These are phyloP conservation scores for Colistium nudipinnis DNA, from an alignment of 2,113 vertebrate species.

Conservation along the genomic window DNA sequence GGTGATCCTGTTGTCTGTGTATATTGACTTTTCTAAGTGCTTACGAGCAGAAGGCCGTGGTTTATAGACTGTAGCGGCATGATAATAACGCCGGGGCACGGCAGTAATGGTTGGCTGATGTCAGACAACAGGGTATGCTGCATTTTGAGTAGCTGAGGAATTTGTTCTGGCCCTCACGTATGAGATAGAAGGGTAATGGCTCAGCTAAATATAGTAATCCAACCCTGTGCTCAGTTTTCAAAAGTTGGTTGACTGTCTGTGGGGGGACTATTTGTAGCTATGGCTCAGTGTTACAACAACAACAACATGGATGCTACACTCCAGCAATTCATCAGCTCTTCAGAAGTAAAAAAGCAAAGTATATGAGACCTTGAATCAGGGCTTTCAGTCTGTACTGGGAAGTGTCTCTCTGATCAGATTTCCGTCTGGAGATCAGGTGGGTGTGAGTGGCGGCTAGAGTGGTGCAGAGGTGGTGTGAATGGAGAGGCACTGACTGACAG, in stretches of 20 bases:
- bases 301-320: neutral
- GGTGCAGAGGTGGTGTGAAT: too few relatives aligned
- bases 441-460: too few relatives aligned
- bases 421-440: too few relatives aligned
- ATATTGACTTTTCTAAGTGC: conserved; percentile 26
- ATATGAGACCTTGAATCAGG: neutral
- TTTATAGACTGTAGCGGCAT: conserved; percentile 36
- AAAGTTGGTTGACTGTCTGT: conserved; percentile 34
- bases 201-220: conserved; percentile 58
- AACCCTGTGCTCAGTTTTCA: conserved; percentile 4
- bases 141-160: conserved; percentile 59
- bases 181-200: conserved; percentile 56
- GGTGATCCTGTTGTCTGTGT: conserved; percentile 7
- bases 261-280: conserved; percentile 10
- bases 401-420: too few relatives aligned
- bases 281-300: neutral
- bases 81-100: conserved; percentile 19
- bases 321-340: neutral
- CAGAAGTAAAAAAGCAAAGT: too few relatives aligned
- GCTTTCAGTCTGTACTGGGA: too few relatives aligned
- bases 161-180: conserved; percentile 50
- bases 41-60: conserved; percentile 44
- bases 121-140: conserved; percentile 36
- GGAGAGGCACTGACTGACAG: too few relatives aligned
- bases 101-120: conserved; percentile 38